Conservation (phyloP, 1,140 invertebrate genomes). For the Steinernema khuongi region DNA sequence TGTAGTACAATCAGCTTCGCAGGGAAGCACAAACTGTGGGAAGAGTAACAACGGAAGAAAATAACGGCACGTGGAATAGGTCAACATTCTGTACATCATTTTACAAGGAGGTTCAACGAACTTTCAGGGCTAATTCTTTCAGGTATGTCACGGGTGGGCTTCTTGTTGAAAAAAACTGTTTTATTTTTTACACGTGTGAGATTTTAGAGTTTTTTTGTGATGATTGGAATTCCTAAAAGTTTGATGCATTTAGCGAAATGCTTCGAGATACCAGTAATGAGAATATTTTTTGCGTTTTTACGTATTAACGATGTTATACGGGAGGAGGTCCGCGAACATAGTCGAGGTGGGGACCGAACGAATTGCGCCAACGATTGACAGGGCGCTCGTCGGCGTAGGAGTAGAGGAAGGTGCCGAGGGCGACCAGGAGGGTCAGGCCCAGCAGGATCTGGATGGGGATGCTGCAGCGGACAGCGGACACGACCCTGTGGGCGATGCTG, state of each 20-base stretch:
- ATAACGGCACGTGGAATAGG: not conserved
- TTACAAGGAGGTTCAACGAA: not conserved
- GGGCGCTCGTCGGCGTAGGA: conserved; percentile 20
- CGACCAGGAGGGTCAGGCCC: conserved; percentile 30
- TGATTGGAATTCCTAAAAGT: no score
- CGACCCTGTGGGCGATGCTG: not conserved
- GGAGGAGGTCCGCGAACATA: conserved; percentile 42
- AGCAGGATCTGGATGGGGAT: conserved; percentile 25
- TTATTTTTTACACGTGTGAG: conserved; percentile 12
- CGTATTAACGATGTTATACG: conserved; percentile 27
- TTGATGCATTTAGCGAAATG: not conserved
- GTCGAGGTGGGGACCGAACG: conserved; percentile 37
- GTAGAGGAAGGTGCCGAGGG: conserved; percentile 27
- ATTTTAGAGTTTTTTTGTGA: not conserved
- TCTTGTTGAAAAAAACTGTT: not conserved
- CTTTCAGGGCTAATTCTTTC: not conserved
- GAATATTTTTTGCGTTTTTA: not conserved
- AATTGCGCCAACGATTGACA: conserved; percentile 16
- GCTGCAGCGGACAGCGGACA: not conserved
- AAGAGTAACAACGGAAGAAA: not conserved
- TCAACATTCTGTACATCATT: not conserved
- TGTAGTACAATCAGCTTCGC: not conserved
- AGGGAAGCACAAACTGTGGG: not conserved
- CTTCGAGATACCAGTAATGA: conserved; percentile 3
- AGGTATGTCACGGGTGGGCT: conserved; percentile 7